phyloP scores from a whole-genome alignment of 1,140 invertebrate genomes.

The Apocrypta bakeri region DNA sequence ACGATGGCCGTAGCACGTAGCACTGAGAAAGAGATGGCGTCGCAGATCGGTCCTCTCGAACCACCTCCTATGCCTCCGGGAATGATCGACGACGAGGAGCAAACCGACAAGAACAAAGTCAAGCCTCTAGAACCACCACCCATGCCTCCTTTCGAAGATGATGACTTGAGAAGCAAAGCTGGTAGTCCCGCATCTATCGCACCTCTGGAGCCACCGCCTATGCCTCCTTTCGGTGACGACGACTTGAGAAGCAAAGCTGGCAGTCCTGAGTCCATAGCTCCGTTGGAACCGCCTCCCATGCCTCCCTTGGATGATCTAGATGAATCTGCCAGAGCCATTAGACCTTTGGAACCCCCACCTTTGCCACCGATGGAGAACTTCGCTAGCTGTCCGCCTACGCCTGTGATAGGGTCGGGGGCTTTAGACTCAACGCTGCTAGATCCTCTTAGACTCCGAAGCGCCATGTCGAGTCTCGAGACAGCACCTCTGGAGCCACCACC shows the following conservation, averaged over 20 bases:
- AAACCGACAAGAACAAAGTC: not conserved
- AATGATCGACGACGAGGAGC: not conserved
- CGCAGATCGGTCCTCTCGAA: constrained; percentile 69
- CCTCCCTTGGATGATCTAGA: constrained; percentile 10
- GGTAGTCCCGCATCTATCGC: not conserved
- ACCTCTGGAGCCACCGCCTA: constrained; percentile 23
- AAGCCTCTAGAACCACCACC: not conserved
- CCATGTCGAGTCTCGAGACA: not conserved
- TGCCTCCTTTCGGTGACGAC: constrained; percentile 53
- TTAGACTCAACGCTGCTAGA: constrained; percentile 23
- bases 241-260: constrained; percentile 46
- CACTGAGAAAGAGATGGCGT: constrained; percentile 72
- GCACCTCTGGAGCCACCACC: constrained; percentile 30
- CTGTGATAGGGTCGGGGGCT: not conserved
- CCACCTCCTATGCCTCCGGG: constrained; percentile 37
- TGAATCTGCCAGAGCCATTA: not conserved
- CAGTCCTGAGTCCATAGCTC: not conserved
- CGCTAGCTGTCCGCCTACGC: not conserved
- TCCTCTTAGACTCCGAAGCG: not conserved
- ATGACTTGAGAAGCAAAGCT: not conserved
- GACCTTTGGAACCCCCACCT: not conserved
- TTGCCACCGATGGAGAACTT: constrained; percentile 15
- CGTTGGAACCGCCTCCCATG: constrained; percentile 1
- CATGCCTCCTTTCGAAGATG: not conserved
- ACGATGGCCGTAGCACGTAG: constrained; percentile 83